Conservation (phyloP, 92 coral and sea anemone species). For the Zoanthus sociatus region DNA sequence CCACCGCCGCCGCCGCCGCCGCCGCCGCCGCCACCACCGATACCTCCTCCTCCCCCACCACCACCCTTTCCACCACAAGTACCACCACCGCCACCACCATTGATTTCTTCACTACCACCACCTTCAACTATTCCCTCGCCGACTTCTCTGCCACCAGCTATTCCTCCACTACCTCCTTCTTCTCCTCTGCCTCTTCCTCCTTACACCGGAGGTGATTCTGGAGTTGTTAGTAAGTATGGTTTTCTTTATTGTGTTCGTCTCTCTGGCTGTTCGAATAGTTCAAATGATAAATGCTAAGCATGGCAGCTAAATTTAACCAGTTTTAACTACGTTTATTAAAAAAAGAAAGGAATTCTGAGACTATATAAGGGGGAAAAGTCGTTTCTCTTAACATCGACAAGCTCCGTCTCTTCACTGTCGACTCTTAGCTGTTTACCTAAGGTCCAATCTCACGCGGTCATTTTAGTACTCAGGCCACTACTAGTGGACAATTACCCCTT, state of each 20-base stretch:
- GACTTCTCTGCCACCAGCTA: not conserved
- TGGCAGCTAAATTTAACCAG: not conserved
- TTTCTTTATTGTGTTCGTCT: not conserved
- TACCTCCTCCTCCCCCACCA: too few species aligned
- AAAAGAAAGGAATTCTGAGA: too few species aligned
- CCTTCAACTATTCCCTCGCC: not conserved
- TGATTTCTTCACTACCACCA: not conserved
- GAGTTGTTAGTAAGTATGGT: constrained; percentile 3
- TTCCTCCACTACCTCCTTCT: not conserved
- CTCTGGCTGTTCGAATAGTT: too few species aligned
- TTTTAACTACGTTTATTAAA: too few species aligned
- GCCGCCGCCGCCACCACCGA: not conserved
- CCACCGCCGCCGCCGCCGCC: not conserved
- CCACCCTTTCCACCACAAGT: not conserved
- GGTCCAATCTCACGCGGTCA: too few species aligned
- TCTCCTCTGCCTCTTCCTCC: not conserved
- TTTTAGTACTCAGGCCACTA: too few species aligned
- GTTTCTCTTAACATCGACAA: too few species aligned
- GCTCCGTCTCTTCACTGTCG: too few species aligned
- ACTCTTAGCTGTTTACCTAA: too few species aligned
- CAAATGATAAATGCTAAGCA: not conserved
- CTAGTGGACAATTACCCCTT: too few species aligned
- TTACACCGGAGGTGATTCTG: not conserved
- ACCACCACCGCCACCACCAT: not conserved
- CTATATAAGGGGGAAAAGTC: too few species aligned